phyloP scores from a whole-genome alignment of 2,113 vertebrate species.

The Eclectus roratus region DNA sequence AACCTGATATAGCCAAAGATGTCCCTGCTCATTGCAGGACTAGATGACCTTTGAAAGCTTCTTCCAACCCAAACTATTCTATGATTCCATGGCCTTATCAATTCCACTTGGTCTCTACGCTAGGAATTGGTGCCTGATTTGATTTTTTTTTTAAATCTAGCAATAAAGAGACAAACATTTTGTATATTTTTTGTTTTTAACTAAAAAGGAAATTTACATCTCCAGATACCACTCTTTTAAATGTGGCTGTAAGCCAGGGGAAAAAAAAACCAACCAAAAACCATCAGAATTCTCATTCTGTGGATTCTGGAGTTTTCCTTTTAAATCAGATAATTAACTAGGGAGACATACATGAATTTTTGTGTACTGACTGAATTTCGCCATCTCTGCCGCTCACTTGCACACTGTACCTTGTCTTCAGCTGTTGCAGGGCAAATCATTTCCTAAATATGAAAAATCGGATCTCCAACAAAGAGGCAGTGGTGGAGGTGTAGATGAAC shows the following conservation, averaged over 20 bases:
- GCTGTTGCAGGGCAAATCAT: slow-evolving; percentile 81
- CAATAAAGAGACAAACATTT: background rate
- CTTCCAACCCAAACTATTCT: background rate
- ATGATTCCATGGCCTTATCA: background rate
- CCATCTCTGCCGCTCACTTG: background rate
- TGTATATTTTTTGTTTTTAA: background rate
- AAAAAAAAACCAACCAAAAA: background rate
- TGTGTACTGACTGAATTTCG: background rate
- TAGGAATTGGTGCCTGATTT: background rate
- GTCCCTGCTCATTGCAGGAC: background rate
- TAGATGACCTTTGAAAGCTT: background rate
- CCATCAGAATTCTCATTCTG: background rate
- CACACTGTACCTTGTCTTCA: background rate
- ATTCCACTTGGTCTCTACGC: background rate
- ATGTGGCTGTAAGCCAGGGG: background rate
- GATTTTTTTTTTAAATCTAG: background rate
- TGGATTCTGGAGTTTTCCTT: background rate
- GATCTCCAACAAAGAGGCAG: slow-evolving; percentile 80
- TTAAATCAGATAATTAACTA: background rate
- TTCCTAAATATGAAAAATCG: slow-evolving; percentile 79
- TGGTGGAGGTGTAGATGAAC: slow-evolving; percentile 68
- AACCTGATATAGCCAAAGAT: background rate
- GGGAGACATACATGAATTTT: background rate
- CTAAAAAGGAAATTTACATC: background rate
- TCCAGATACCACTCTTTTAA: background rate